A percentile compares a stretch with the other conserved stretches of the same genome.
Evolutionary conservation across 2,113 vertebrate species (phyloP).

Genomic region (Actenoides hombroni): DNA sequence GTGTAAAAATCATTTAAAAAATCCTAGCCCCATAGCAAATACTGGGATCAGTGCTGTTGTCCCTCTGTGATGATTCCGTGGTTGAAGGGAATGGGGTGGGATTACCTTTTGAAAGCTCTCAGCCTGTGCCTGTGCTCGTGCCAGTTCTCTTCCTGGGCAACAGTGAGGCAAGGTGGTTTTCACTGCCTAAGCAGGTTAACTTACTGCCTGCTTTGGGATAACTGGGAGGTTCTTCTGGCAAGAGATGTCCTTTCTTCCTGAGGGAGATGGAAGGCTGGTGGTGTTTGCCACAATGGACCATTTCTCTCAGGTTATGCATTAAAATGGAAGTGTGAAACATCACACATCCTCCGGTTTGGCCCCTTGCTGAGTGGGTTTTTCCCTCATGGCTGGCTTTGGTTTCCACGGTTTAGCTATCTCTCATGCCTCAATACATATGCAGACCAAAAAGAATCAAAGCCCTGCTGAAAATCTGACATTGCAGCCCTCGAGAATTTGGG

Average conservation of each 20-base stretch:
- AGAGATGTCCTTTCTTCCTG: background rate
- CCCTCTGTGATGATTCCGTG: background rate
- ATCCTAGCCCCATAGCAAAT: background rate
- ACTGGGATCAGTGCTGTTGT: background rate
- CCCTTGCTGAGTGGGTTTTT: background rate
- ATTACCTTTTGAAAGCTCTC: background rate
- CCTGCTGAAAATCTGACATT: background rate
- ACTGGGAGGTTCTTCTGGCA: background rate
- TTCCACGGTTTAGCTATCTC: background rate
- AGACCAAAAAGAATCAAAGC: constrained; percentile 2
- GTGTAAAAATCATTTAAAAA: background rate
- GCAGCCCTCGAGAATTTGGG: background rate
- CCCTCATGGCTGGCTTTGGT: background rate
- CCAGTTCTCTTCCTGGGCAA: background rate
- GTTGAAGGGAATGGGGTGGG: background rate
- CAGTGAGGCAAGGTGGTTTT: background rate
- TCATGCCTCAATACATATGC: background rate
- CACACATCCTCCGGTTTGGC: background rate
- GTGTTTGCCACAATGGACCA: fast-evolving
- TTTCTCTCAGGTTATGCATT: background rate
- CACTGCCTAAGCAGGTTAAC: background rate
- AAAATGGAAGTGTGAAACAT: background rate
- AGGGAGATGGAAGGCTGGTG: background rate
- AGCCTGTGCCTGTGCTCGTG: background rate
- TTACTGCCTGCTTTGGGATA: background rate